Base-by-base conservation (phyloP, 2,888 invertebrate species). In the Cantharis nigra region DNA sequence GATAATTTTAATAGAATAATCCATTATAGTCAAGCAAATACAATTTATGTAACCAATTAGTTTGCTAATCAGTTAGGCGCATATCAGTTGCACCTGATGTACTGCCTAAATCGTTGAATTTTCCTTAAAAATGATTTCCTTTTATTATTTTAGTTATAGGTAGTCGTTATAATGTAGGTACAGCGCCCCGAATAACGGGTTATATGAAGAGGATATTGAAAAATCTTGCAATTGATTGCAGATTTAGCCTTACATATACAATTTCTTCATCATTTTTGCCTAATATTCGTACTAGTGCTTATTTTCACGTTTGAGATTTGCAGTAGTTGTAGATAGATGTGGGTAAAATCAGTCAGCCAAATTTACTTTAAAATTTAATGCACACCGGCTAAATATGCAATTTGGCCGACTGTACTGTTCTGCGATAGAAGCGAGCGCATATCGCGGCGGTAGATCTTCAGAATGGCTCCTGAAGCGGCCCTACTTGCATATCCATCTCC, bases 361-460 rank as follows among this genome's bases (percentile, higher is more conserved):
- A 67, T 76, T 28, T 30, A 23, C 7, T 30, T 9, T 10, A 13
- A 16, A 71, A 67, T 33, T 63, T 72, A 72, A 75, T 75, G 75
- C 16, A 72, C 69, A 62, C 13, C 49, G 33, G 5, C 18, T 71
- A 76, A 71, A 30, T 65, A n/a, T 71, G 62, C 18, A 71, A 76
- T 63, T 30, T 74, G 78, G 76, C 33, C 76, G 26, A 74, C 76
- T 79, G 76, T 71, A 79, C 72, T 74, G 71, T 76, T 79, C 78
- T 74, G 74, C 74, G 78, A 76, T 78, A 78, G 75, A 73, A 78
- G 74, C 78, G 79, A 72, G 78, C 80, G 80, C 81, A 80, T 81
- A 82, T 81, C 82, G 82, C 80, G 76, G 82, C 82, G 77, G 82
- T 82, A 83, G 82, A 84, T 84, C 84, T 83, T 81, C 80, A 81